A percentile compares a stretch with the other conserved stretches of the same genome.
These are phyloP conservation scores for Dorcus parallelipipedus DNA, from an alignment of 2,888 invertebrate genomes.

Conservation along the genomic window DNA sequence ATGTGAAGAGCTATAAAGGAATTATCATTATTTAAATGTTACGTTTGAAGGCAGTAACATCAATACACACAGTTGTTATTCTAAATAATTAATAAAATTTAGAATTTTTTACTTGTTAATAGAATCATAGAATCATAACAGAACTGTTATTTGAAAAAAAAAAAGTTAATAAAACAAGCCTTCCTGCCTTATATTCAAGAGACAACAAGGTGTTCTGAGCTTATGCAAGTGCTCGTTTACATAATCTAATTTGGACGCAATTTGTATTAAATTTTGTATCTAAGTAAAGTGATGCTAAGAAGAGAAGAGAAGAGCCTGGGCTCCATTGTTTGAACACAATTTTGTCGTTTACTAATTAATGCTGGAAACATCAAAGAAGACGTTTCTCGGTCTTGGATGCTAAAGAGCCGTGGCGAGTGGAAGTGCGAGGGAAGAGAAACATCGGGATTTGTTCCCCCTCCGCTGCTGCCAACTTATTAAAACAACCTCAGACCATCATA, in stretches of 20 bases:
- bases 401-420: constrained; percentile 44
- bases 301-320: constrained; percentile 26
- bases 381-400: constrained; percentile 53
- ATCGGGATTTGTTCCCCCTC: constrained; percentile 23
- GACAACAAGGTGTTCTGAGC: too few species aligned
- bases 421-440: constrained; percentile 3
- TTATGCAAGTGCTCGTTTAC: not conserved
- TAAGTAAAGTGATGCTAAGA: constrained; percentile 25
- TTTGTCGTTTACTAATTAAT: constrained; percentile 62
- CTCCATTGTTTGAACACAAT: constrained; percentile 59
- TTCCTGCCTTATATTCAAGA: too few species aligned
- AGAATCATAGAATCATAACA: too few species aligned
- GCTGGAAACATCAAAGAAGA: constrained; percentile 55
- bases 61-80: too few species aligned
- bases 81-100: too few species aligned
- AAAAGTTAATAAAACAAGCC: too few species aligned
- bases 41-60: too few species aligned
- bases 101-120: too few species aligned
- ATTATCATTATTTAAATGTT: too few species aligned
- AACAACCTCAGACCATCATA: constrained; percentile 30
- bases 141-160: too few species aligned
- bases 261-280: constrained; percentile 17
- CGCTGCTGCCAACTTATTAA: constrained; percentile 29
- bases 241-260: constrained; percentile 4
- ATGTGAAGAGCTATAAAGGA: too few species aligned